Evolutionary conservation across 2,113 vertebrate species (phyloP).

Genomic region (Aplodontia rufa): DNA sequence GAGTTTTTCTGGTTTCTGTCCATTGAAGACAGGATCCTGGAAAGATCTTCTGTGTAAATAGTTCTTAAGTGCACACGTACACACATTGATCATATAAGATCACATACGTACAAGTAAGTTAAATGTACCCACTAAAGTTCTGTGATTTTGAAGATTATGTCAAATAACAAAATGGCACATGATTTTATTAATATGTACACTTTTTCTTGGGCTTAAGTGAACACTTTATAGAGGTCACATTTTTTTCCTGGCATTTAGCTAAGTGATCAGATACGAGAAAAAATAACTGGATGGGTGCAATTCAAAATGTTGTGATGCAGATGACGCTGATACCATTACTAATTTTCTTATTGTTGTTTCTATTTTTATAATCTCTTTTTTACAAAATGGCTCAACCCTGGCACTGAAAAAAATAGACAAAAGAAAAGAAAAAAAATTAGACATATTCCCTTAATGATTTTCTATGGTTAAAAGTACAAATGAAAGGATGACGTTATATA

Average conservation of each 20-base stretch:
- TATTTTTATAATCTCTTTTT: not conserved
- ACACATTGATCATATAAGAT: not conserved
- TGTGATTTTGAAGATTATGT: not conserved
- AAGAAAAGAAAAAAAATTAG: not conserved
- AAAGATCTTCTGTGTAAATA: not conserved
- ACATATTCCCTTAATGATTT: not conserved
- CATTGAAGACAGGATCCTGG: not conserved
- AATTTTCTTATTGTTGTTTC: not conserved
- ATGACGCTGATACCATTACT: not conserved
- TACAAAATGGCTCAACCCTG: not conserved
- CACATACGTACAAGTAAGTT: not conserved
- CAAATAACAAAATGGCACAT: not conserved
- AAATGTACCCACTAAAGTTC: not conserved
- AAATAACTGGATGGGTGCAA: not conserved
- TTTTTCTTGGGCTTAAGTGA: not conserved
- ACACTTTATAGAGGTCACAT: not conserved
- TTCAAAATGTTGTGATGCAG: not conserved
- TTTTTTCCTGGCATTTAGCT: not conserved
- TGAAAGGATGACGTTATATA: not conserved
- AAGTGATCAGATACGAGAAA: conserved; percentile 12
- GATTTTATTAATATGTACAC: not conserved
- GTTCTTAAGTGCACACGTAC: not conserved
- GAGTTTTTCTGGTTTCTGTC: not conserved
- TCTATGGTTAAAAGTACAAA: not conserved
- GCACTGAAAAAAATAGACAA: not conserved